Conservation (phyloP, 2,888 invertebrate species). For the Acrobasis repandana region DNA sequence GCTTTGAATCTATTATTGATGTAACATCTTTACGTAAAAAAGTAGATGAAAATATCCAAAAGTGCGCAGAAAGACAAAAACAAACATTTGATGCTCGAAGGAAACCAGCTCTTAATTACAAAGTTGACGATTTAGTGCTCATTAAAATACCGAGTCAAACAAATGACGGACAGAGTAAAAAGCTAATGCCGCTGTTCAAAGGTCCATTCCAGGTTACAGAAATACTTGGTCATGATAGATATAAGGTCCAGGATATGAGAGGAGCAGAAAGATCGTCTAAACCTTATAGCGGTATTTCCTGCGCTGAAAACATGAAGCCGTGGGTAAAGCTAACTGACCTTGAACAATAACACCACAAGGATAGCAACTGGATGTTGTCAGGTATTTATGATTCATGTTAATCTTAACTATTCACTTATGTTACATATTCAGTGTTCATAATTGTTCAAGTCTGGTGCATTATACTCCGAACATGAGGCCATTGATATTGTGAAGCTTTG, state of each 20-base stretch:
- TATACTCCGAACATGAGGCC: neutral
- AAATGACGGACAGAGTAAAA: constrained; percentile 38
- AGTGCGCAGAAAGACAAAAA: constrained; percentile 30
- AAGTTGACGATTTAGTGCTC: constrained; percentile 33
- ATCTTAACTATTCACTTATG: neutral
- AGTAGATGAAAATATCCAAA: constrained; percentile 33
- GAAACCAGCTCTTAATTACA: constrained; percentile 29
- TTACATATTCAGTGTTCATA: neutral
- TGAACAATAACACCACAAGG: neutral
- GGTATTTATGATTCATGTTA: constrained; percentile 1
- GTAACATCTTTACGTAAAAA: constrained; percentile 27
- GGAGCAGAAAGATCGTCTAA: constrained; percentile 31
- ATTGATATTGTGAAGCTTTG: neutral
- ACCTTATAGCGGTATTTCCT: constrained; percentile 30
- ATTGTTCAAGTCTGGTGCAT: neutral
- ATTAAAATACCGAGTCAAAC: constrained; percentile 34
- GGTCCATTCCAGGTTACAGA: constrained; percentile 36
- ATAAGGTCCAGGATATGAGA: constrained; percentile 32
- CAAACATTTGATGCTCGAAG: constrained; percentile 30
- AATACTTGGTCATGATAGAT: constrained; percentile 35
- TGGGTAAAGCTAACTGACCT: constrained; percentile 2
- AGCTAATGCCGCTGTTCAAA: constrained; percentile 34
- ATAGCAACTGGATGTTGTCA: neutral
- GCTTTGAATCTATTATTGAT: constrained; percentile 16
- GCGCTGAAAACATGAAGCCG: constrained; percentile 17